Evolutionary conservation across 2,113 vertebrate genomes (phyloP).

Genomic region (Agelaius tricolor): DNA sequence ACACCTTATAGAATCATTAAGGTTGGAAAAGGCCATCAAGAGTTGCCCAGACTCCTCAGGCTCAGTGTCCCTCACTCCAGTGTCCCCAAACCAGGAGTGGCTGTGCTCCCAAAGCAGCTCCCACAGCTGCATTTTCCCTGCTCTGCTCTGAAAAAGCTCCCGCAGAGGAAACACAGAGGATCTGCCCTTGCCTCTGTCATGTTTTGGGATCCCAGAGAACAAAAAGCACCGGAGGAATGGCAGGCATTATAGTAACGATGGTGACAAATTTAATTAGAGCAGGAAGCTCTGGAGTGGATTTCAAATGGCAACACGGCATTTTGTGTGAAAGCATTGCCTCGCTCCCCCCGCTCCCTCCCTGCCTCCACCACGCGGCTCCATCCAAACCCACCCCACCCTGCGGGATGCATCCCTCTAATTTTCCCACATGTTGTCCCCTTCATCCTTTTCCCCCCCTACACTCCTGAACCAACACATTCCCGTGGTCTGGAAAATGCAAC

Average conservation of each 20-base stretch:
- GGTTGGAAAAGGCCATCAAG: neutral
- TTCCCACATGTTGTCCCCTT: conserved; percentile 43
- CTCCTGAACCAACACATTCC: conserved; percentile 32
- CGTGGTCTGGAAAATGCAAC: conserved; percentile 49
- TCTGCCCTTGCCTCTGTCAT: neutral
- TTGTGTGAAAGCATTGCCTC: conserved; percentile 42
- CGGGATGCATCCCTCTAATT: conserved; percentile 31
- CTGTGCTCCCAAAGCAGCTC: neutral
- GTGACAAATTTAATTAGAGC: conserved; percentile 70
- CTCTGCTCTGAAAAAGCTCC: neutral
- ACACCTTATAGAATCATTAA: neutral
- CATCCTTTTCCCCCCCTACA: neutral
- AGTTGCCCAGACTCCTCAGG: neutral
- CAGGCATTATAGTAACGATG: conserved; percentile 66
- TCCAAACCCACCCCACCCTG: conserved; percentile 11
- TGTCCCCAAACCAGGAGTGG: neutral
- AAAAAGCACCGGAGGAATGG: conserved; percentile 62
- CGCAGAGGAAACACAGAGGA: neutral
- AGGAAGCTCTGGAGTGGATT: conserved; percentile 69
- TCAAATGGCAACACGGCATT: conserved; percentile 60
- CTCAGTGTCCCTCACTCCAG: neutral
- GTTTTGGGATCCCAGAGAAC: conserved; percentile 54
- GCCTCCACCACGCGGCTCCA: neutral
- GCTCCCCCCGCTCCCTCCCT: neutral
- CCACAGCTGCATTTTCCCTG: neutral